phyloP scores from a whole-genome alignment of 2,113 vertebrate genomes.

The Anguilla rostrata region DNA sequence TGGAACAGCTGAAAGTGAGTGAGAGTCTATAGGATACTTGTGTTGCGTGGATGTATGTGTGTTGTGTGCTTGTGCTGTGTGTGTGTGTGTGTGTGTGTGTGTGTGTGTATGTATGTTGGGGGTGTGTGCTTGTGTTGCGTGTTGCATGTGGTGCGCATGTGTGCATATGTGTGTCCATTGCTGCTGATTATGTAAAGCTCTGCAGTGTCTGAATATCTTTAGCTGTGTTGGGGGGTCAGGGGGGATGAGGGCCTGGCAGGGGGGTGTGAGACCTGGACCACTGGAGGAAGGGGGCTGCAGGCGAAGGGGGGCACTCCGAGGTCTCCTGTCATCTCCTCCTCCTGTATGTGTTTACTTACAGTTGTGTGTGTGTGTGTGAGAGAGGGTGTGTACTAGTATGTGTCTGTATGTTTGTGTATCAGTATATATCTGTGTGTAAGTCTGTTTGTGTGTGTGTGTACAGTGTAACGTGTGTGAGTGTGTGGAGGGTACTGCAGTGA shows the following conservation, averaged over 20 bases:
- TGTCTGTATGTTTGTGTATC: no score
- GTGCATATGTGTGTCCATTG: background rate
- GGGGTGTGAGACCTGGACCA: background rate
- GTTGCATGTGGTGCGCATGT: no score
- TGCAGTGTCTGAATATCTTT: conserved; percentile 50
- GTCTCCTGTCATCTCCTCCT: background rate
- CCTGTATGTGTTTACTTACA: background rate
- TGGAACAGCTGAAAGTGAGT: no score
- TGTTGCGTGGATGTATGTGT: background rate
- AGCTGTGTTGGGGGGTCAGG: conserved; percentile 6
- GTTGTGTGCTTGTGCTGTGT: conserved; percentile 12
- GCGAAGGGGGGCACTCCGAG: no score
- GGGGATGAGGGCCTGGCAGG: background rate
- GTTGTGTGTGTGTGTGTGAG: no score
- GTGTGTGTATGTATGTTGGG: no score
- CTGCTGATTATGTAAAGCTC: conserved; percentile 43
- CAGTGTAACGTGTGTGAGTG: background rate
- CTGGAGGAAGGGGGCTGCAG: conserved; percentile 4
- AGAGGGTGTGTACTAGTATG: no score
- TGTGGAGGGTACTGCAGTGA: background rate
- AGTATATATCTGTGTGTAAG: no score
- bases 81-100: background rate
- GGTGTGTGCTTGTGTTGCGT: no score
- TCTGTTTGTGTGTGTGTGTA: background rate
- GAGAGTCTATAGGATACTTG: no score